A percentile compares a stretch with the other conserved stretches of the same genome.
These are phyloP conservation scores for Perithous albicinctus DNA, from an alignment of 2,888 invertebrate genomes.

Conservation along the genomic window DNA sequence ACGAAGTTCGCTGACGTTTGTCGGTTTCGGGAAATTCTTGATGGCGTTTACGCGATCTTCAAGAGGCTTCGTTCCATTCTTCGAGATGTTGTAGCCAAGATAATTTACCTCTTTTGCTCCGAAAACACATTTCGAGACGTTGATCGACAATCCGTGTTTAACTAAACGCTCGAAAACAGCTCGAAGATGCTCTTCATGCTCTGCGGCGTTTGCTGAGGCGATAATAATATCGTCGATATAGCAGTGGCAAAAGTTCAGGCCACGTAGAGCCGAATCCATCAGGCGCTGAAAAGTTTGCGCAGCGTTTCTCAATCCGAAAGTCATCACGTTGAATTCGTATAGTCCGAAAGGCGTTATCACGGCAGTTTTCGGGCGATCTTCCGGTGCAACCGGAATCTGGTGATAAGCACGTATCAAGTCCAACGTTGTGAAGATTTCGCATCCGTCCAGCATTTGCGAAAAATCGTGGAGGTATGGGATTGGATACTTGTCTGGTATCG, in stretches of 20 bases:
- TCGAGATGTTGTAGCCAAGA: slow-evolving; percentile 7
- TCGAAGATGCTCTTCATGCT: slow-evolving; percentile 33
- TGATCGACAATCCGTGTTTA: slow-evolving; percentile 31
- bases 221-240: slow-evolving; percentile 48
- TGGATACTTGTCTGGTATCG: slow-evolving; percentile 25
- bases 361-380: slow-evolving; percentile 75
- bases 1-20: slow-evolving; percentile 21
- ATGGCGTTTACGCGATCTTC: slow-evolving; percentile 24
- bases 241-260: slow-evolving; percentile 6
- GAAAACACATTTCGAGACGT: slow-evolving; percentile 28
- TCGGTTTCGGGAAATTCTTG: slow-evolving; percentile 5
- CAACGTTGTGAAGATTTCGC: slow-evolving; percentile 6
- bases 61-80: slow-evolving; percentile 20
- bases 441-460: not conserved
- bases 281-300: slow-evolving; percentile 64
- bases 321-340: slow-evolving; percentile 66
- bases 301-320: slow-evolving; percentile 71
- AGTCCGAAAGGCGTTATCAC: slow-evolving; percentile 76
- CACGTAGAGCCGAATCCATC: slow-evolving; percentile 32
- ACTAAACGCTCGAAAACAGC: slow-evolving; percentile 10
- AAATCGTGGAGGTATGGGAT: slow-evolving; percentile 31
- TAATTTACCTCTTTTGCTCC: slow-evolving; percentile 13
- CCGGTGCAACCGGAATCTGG: slow-evolving; percentile 62
- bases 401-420: slow-evolving; percentile 58
- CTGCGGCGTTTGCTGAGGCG: not conserved